phyloP scores from a whole-genome alignment of 2,888 invertebrate genomes.

The Lycia hirtaria region DNA sequence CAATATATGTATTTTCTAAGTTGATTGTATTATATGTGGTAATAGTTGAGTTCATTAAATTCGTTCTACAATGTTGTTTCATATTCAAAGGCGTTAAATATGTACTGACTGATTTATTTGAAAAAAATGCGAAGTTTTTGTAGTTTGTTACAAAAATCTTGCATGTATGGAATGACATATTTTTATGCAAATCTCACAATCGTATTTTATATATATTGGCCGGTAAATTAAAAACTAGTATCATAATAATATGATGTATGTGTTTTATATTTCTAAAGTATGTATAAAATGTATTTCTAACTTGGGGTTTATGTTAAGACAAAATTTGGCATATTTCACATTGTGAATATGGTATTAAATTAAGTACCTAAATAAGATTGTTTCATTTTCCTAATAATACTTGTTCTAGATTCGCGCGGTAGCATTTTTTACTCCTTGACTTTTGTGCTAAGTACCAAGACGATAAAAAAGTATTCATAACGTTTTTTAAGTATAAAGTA shows the following conservation, averaged over 20 bases:
- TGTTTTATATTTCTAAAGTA: conserved; percentile 18
- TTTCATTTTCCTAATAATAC: conserved; percentile 23
- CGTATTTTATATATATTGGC: conserved; percentile 11
- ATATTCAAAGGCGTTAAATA: conserved; percentile 1
- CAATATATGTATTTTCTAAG: not conserved
- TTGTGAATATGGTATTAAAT: conserved; percentile 57
- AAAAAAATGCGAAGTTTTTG: not conserved
- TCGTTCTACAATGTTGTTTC: not conserved
- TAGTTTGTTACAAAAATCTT: not conserved
- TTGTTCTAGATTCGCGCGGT: not conserved
- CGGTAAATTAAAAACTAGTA: conserved; percentile 19
- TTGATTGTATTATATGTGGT: no score
- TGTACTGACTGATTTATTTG: conserved; percentile 1
- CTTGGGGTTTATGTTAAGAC: conserved; percentile 51
- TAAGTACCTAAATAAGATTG: conserved; percentile 32
- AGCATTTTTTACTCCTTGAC: no score
- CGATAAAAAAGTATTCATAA: no score
- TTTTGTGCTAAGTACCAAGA: no score
- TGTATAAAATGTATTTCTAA: conserved; percentile 37
- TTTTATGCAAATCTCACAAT: conserved; percentile 14
- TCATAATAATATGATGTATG: conserved; percentile 26
- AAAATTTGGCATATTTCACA: conserved; percentile 56
- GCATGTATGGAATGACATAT: not conserved
- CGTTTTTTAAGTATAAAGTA: no score
- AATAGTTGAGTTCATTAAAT: not conserved